Evolutionary conservation across 2,113 vertebrate species (phyloP), one percentile per base, ranked within the genome.

Genomic region (Myanophis thanlyinensis): DNA sequence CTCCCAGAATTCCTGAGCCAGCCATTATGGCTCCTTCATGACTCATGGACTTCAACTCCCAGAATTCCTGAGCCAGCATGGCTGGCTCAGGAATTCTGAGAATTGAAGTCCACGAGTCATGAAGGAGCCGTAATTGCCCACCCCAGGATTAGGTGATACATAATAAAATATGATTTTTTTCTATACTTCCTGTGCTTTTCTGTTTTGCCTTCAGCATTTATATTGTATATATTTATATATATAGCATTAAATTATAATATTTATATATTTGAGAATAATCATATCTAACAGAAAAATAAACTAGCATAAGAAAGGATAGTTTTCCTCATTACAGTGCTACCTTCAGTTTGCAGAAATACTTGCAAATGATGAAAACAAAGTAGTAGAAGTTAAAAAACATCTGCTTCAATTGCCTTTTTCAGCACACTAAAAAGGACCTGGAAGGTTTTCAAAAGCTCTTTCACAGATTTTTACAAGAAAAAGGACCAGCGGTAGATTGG

Each of bases 381-480:
- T 35, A 84, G 18, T 35, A 30, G 73, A 11, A 40, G 23, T 49
- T 89, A 7, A 8, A 96, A 49, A 59, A 84, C 3, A 20, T 85
- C 15, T 22, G 1, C 86, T 94, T 80, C 73, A 44, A 7, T 91
- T 93, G 96, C 4, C 95, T 96, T 94, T 97, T 91, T 48, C 95
- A 99, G 99, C 98, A 98, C 93, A 98, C 98, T 95, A 98, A 98
- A 94, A 99, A 99, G 93, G 99, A 99, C 92, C 98, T 99, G 84
- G 98, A 98, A 93, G 99, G 99, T 95, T 99, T 99, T 97, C 98
- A 98, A 97, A 98, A 98, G 93, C 97, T 99, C n/a, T 99, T 99
- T 97, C 99, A 99, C 97, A 98, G 98, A 97, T 99, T 99, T 95
- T 98, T 99, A 91, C 98, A 99, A 98, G 98, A 98, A 97, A 99